Evolutionary conservation across 2,888 invertebrate genomes (phyloP), one percentile per base, ranked within the genome.

Genomic region (Leptinotarsa juncta): DNA sequence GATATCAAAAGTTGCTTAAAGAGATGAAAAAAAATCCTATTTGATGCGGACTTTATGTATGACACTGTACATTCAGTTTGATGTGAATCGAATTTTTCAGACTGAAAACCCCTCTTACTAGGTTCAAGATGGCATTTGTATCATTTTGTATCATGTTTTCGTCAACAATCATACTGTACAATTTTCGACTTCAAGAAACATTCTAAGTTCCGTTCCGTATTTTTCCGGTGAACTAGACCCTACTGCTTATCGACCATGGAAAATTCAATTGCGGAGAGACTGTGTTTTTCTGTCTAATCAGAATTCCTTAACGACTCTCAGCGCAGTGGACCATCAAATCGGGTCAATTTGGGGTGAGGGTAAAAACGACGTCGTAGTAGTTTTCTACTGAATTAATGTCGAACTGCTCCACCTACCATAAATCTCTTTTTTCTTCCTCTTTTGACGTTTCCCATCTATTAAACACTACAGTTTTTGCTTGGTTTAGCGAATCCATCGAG

Each of bases 361-460:
- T 16, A 62, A 62, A 62, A 62, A 62, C 62, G 26, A n/a, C 62
- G n/a, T 42, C 42, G 62, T 32, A 16, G 62, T 62, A 42, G 32
- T 62, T 62, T 62, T 62, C 62, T 62, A 62, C 62, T 62, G 62
- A 62, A 62, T 62, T 62, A 62, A 62, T 62, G 62, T 62, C 42
- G 62, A 62, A 62, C 62, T 42, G 26, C 42, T 62, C 62, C 62
- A 26, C 62, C 62, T 62, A 10, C 62, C 62, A 62, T 62, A 62
- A 62, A 62, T 62, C 62, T 62, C n/a, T n/a, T 62, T 62, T 62
- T 62, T n/a, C 62, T 26, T 7, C 32, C 62, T 60, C 62, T 62
- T 62, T 42, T 62, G 62, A 62, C 62, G 42, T 62, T 62, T 62
- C 62, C 62, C 62, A 62, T 62, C 62, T 62, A 62, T 62, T 62